Conservation (phyloP, 2,113 vertebrate genomes). For the Hyperoodon ampullatus region DNA sequence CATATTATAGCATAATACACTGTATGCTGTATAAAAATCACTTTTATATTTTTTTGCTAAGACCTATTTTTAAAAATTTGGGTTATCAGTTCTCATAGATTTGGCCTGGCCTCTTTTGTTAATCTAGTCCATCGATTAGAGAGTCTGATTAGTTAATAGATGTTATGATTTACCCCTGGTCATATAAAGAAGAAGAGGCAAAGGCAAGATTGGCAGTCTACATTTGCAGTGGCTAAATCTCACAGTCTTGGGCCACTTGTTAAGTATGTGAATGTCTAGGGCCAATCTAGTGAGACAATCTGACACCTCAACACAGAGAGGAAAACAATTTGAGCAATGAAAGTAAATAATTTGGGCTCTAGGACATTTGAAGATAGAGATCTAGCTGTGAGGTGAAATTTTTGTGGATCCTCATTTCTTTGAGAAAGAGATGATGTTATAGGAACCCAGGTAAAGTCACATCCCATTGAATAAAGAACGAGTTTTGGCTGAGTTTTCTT, state of each 20-base stretch:
- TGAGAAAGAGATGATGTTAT: background rate
- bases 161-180: background rate
- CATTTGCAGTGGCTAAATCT: background rate
- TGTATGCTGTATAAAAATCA: background rate
- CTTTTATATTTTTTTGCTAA: background rate
- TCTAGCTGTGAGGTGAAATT: background rate
- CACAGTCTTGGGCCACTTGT: background rate
- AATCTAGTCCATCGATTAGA: background rate
- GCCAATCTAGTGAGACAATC: background rate
- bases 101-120: background rate
- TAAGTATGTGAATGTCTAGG: background rate
- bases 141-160: background rate
- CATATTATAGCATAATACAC: background rate
- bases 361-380: background rate
- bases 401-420: background rate
- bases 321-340: background rate
- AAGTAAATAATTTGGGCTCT: background rate
- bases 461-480: background rate
- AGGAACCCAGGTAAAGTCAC: conserved; percentile 19
- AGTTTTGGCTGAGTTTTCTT: conserved; percentile 16
- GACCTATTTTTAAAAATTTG: background rate
- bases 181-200: background rate
- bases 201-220: background rate
- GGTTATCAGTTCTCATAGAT: background rate
- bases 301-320: background rate